Conservation (phyloP, 92 coral and sea anemone species). For the Paramuricea clavata region DNA sequence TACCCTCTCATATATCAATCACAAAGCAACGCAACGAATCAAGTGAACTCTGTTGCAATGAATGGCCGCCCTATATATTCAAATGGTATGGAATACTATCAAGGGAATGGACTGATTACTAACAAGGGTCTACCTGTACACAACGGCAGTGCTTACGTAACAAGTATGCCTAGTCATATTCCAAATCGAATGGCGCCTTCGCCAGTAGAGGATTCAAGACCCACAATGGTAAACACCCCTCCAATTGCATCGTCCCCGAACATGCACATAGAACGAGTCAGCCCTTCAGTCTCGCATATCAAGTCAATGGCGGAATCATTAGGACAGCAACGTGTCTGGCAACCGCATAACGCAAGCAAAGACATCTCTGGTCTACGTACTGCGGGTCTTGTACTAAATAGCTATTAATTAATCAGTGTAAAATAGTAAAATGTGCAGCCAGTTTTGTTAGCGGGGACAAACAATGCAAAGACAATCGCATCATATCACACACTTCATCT, state of each 20-base stretch:
- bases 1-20: slow-evolving; percentile 32
- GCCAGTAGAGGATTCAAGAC: slow-evolving; percentile 88
- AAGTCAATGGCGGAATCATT: slow-evolving; percentile 79
- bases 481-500: slow-evolving; percentile 38
- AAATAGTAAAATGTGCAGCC: slow-evolving; percentile 38
- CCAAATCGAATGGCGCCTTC: slow-evolving; percentile 80
- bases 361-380: slow-evolving; percentile 96
- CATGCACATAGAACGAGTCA: slow-evolving; percentile 76
- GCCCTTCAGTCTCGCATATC: slow-evolving; percentile 48
- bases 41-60: slow-evolving; percentile 93
- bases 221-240: slow-evolving; percentile 74
- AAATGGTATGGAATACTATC: slow-evolving; percentile 50
- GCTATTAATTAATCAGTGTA: slow-evolving; percentile 74
- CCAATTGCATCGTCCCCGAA: slow-evolving; percentile 88
- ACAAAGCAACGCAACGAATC: slow-evolving; percentile 76
- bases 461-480: slow-evolving; percentile 37
- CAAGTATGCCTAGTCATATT: slow-evolving; percentile 79
- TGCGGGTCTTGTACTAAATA: slow-evolving; percentile 95
- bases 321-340: slow-evolving; percentile 93
- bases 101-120: not conserved
- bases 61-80: slow-evolving; percentile 89
- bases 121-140: slow-evolving; percentile 64
- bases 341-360: slow-evolving; percentile 81
- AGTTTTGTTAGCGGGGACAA: slow-evolving; percentile 36
- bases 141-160: slow-evolving; percentile 62